Evolutionary conservation across 2,797 vertebrate genomes (phyloP).

Genomic region (Acipenser ruthenus): DNA sequence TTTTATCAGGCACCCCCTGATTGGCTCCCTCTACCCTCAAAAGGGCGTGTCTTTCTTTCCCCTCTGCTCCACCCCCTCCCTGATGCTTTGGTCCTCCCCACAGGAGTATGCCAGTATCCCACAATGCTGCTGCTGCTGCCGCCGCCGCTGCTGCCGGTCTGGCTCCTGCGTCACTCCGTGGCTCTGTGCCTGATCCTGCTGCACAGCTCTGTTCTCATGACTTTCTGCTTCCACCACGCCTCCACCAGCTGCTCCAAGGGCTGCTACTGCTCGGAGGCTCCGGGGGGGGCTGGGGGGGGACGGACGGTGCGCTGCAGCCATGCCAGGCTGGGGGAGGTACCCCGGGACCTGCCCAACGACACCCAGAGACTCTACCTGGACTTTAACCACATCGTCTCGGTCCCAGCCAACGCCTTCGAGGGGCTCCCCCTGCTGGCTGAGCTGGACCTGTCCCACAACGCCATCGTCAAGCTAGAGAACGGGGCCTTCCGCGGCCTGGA

Average conservation of each 20-base stretch:
- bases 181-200: constrained; percentile 67
- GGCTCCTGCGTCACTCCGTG: constrained; percentile 59
- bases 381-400: constrained; percentile 75
- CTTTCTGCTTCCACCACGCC: constrained; percentile 61
- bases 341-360: constrained; percentile 85
- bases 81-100: constrained; percentile 28
- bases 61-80: constrained; percentile 26
- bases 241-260: constrained; percentile 71
- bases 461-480: constrained; percentile 67
- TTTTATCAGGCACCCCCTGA: too few relatives aligned
- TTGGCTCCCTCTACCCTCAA: background rate
- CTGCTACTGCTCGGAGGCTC: constrained; percentile 77
- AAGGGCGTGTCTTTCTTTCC: constrained; percentile 29
- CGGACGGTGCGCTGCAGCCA: constrained; percentile 90
- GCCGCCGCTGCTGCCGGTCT: constrained; percentile 39
- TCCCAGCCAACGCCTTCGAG: constrained; percentile 78
- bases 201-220: constrained; percentile 76
- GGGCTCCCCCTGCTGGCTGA: constrained; percentile 76
- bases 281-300: constrained; percentile 35
- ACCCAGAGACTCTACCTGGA: constrained; percentile 86
- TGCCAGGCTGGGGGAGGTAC: constrained; percentile 75
- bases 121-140: constrained; percentile 50
- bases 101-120: constrained; percentile 47
- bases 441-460: constrained; percentile 89
- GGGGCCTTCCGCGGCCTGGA: constrained; percentile 79